phyloP scores from a whole-genome alignment of 1,140 invertebrate species.

The Potamilus streckersoni region DNA sequence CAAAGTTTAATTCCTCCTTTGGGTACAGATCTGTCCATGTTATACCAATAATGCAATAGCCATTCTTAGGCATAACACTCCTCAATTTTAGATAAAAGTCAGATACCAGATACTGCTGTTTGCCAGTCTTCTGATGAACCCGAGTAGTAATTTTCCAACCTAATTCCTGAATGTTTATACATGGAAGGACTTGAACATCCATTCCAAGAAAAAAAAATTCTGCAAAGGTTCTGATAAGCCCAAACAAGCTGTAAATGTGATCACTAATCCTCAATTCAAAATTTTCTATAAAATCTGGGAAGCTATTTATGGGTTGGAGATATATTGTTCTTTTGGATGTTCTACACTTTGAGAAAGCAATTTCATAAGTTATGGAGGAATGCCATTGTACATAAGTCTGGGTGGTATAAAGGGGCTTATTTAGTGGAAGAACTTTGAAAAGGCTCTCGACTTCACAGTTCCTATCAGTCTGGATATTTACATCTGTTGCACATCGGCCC shows the following conservation, averaged over 20 bases:
- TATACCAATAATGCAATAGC: slow-evolving; percentile 50
- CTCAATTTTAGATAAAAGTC: slow-evolving; percentile 44
- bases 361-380: too few relatives aligned
- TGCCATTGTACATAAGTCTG: too few relatives aligned
- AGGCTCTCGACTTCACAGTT: too few relatives aligned
- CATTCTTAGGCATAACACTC: slow-evolving; percentile 43
- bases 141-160: slow-evolving; percentile 38
- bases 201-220: slow-evolving; percentile 50
- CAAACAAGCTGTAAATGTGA: slow-evolving; percentile 38
- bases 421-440: too few relatives aligned
- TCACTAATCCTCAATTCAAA: slow-evolving; percentile 28
- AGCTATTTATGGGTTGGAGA: slow-evolving; percentile 51
- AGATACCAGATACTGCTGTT: slow-evolving; percentile 43
- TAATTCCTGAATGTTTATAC: slow-evolving; percentile 20
- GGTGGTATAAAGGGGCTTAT: too few relatives aligned
- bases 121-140: slow-evolving; percentile 38
- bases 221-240: slow-evolving; percentile 41
- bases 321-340: slow-evolving; percentile 41
- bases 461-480: too few relatives aligned
- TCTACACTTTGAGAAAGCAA: too few relatives aligned
- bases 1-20: slow-evolving; percentile 56
- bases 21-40: slow-evolving; percentile 59
- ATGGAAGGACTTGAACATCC: slow-evolving; percentile 36
- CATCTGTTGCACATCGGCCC: too few relatives aligned
- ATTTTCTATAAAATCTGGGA: slow-evolving; percentile 48